A percentile compares a stretch with the other conserved stretches of the same genome.
Conservation (phyloP, 1,140 invertebrate genomes). For the Brachionus calyciflorus region DNA sequence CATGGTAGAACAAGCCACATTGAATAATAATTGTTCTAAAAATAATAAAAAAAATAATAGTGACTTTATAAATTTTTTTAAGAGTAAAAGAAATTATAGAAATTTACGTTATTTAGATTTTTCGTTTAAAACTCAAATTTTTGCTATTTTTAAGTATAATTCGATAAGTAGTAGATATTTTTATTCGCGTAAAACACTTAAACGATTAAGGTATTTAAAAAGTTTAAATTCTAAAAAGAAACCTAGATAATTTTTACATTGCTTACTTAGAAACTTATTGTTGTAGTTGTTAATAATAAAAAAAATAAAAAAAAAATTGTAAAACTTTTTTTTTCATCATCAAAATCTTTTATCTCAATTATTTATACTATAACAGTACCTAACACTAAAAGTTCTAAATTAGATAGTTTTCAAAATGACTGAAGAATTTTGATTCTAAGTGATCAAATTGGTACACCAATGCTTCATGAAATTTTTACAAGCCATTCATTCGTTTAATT, state of each 20-base stretch:
- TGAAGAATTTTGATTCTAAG: no score
- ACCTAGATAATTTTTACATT: conserved; percentile 44
- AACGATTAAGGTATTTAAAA: conserved; percentile 37
- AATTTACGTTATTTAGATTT: conserved; percentile 20
- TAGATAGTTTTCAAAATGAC: no score
- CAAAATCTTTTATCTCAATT: no score
- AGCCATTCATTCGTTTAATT: no score
- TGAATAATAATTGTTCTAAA: background rate
- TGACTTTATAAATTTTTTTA: background rate
- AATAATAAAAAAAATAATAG: conserved; percentile 32
- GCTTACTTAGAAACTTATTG: no score
- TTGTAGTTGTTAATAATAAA: no score
- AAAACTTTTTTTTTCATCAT: no score
- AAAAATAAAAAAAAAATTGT: no score
- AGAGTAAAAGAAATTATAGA: conserved; percentile 22
- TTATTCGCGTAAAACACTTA: conserved; percentile 22
- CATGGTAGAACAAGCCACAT: conserved; percentile 47
- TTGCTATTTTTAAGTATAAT: conserved; percentile 12
- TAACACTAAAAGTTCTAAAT: no score
- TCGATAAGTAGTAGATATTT: conserved; percentile 16
- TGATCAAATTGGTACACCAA: no score
- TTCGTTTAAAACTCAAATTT: background rate
- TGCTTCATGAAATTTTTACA: no score
- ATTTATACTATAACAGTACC: no score
- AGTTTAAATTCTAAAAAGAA: conserved; percentile 43